Base-by-base conservation (phyloP, 2,797 vertebrate species). In the Propithecus deckenii region DNA sequence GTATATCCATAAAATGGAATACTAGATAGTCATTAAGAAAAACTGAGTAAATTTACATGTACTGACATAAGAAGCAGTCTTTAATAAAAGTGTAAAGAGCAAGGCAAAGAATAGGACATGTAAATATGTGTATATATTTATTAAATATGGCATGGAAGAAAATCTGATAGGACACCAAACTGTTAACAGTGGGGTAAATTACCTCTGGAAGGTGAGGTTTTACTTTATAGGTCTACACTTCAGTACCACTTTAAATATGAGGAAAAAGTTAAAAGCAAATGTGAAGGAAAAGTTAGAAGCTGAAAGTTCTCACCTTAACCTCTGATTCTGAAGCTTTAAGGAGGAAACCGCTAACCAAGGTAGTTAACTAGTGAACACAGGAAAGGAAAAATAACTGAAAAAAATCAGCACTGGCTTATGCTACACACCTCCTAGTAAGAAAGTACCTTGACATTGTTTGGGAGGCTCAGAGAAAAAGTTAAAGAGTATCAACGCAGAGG, bases 331-430 rank as follows among this genome's bases (percentile, higher is more conserved):
- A 94, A 85, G 76, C 71, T 92, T 91, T 67, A 87, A 50, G 75
- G 43, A 86, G n/a, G 41, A 92, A 95, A 74, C 14, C 92, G 86
- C 55, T 95, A 79, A 69, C 8, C 41, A 52, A 84, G 14, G 35
- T 38, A 61, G 55, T 74, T 69, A 38, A 80, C 7, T 25, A 90
- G 28, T 79, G 30, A 63, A 85, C n/a, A 92, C 12, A 87, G 18
- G 18, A 93, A 67, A 94, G 52, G 35, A 79, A 92, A 96, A 84
- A 35, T 23, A 95, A 87, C 2, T 69, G 32, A 67, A 52, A 92
- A 85, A 43, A 52, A 50, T 11, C 50, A 55, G 50, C 55, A 48
- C 35, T 52, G 38, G 71, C 17, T 61, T 67, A 23, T 50, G 76
- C 14, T 50, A 10, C 23, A 50, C 3, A 84, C 1, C 30, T 35